Evolutionary conservation across 2,113 vertebrate species (phyloP), one percentile per base, ranked within the genome.

Genomic region (Amblyopsis rosae): DNA sequence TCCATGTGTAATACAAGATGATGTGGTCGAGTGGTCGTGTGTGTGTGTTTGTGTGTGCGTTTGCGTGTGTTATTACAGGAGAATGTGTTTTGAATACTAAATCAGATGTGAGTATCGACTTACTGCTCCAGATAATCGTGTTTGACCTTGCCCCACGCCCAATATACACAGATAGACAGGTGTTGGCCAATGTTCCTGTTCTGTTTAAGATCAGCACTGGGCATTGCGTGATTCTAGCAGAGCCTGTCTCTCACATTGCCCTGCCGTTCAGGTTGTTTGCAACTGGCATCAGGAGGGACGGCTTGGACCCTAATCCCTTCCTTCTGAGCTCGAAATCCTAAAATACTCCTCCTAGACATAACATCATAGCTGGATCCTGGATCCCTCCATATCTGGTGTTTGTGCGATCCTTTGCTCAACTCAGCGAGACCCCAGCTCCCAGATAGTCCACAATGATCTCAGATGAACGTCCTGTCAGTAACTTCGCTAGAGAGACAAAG

Each of bases 351-450:
- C 69, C 75, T 62, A 89, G 85, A 86, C 86, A 88, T 90, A 80
- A 87, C 86, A 88, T 91, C 88, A 89, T 85, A 76, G 76, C 81
- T 90, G 85, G 80, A 82, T 73, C 65, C 46, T n/a, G 59, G 67
- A 72, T 48, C 65, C 60, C 67, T 80, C 62, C 7, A 59, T 26
- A 73, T 87, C 82, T 87, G 84, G 83, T 15, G 12, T 60, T 82
- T 65, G 35, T 72, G 60, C 76, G 63, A 75, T 80, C 70, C 67
- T 64, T 8, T 70, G 69, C 69, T 77, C 78, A 79, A 78, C 59
- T 76, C 73, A 78, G 63, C 81, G 76, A 86, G 62, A 86, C 76
- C 72, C 51, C 64, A 54, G 17, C 59, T 11, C 63, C 76, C 65
- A 80, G 85, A 87, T 79, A 89, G 77, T 80, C 72, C 61, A 65